A percentile compares a stretch with the other conserved stretches of the same genome.
Evolutionary conservation across 2,888 invertebrate species (phyloP).

Genomic region (Athrips mouffetella): DNA sequence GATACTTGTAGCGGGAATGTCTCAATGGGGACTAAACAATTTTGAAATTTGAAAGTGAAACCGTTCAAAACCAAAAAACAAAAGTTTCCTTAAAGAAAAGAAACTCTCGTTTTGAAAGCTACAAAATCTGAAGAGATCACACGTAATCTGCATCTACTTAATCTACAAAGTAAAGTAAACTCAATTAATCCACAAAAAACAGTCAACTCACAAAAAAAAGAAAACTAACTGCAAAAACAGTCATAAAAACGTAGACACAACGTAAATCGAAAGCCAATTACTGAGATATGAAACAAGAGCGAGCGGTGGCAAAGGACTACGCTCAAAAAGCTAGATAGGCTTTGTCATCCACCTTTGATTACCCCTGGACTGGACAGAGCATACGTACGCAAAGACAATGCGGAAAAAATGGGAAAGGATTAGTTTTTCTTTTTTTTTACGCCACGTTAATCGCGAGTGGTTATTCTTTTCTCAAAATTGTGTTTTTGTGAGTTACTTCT

Average conservation of each 20-base stretch:
- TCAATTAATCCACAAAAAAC: too few relatives aligned
- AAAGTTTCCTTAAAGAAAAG: too few relatives aligned
- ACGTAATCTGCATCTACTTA: too few relatives aligned
- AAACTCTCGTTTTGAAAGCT: too few relatives aligned
- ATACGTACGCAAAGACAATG: constrained; percentile 40
- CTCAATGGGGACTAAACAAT: too few relatives aligned
- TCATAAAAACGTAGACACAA: constrained; percentile 28
- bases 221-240: constrained; percentile 11
- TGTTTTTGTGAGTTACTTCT: neutral
- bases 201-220: constrained; percentile 1
- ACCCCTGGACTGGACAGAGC: constrained; percentile 43
- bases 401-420: constrained; percentile 39
- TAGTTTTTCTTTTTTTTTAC: constrained; percentile 34
- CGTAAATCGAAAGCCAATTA: constrained; percentile 71
- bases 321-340: constrained; percentile 63
- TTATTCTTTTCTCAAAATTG: constrained; percentile 24
- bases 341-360: constrained; percentile 74
- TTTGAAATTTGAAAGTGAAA: too few relatives aligned
- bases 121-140: too few relatives aligned
- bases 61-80: too few relatives aligned
- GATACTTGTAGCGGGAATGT: too few relatives aligned
- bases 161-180: too few relatives aligned
- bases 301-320: constrained; percentile 45
- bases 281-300: constrained; percentile 56
- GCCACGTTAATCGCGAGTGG: constrained; percentile 19